Percentiles rank a stretch among this genome's conserved stretches.
Conservation (phyloP, 1,140 invertebrate genomes). For the Tyrophagus putrescentiae region DNA sequence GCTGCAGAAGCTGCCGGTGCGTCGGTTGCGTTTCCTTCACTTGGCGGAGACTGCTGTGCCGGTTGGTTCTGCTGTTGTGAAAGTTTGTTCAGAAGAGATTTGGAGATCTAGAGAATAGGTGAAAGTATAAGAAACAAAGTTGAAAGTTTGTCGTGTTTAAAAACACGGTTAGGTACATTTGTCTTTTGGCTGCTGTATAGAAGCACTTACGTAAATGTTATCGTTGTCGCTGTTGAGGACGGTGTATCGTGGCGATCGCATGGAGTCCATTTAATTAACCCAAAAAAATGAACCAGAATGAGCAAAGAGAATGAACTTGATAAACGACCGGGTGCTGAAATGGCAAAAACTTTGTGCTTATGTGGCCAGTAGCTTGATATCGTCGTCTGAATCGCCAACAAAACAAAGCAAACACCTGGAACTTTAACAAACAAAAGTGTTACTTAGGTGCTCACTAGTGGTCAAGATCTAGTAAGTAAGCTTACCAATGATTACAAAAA, state of each 20-base stretch:
- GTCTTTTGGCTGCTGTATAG: background rate
- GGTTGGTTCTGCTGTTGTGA: background rate
- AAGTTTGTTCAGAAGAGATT: background rate
- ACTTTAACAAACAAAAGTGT: too few relatives aligned
- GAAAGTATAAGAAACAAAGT: background rate
- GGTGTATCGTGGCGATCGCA: background rate
- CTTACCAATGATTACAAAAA: too few relatives aligned
- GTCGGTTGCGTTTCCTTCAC: background rate
- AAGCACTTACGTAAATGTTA: conserved; percentile 4
- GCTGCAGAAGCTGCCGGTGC: background rate
- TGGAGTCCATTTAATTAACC: background rate
- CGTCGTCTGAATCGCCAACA: too few relatives aligned
- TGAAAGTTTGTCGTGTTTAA: too few relatives aligned
- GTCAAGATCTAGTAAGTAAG: too few relatives aligned
- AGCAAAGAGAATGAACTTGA: too few relatives aligned
- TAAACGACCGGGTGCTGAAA: too few relatives aligned
- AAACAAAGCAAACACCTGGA: too few relatives aligned
- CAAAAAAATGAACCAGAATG: too few relatives aligned
- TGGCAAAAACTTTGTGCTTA: too few relatives aligned
- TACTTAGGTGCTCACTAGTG: too few relatives aligned
- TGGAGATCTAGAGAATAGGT: background rate
- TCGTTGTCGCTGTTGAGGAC: background rate
- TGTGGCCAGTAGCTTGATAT: too few relatives aligned
- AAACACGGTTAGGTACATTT: background rate
- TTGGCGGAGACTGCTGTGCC: background rate